Evolutionary conservation across 2,113 vertebrate genomes (phyloP), one percentile per base, ranked within the genome.

Genomic region (Grammomys surdaster): DNA sequence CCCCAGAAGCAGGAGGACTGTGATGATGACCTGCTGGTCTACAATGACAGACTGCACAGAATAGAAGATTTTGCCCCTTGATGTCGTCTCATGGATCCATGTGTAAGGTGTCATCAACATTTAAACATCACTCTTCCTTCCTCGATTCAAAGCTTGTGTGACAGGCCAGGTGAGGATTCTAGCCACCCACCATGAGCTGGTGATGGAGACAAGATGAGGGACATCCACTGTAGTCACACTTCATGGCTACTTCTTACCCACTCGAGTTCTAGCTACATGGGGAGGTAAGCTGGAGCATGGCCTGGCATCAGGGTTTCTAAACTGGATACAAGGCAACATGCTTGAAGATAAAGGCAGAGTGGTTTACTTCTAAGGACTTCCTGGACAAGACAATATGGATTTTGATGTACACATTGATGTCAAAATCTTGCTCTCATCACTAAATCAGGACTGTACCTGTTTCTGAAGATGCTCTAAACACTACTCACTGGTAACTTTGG

Each of bases 51-150:
- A 20, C 33, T 2, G 7, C 0, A 6, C 54, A 12, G 46, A 75
- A 46, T 2, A 75, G 51, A 70, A 0, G 0, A 48, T 8, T 31
- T 51, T 31, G 48, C 73, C 0, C 51, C 36, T 65, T 77, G 40
- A 3, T 0, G 0, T 90, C 28, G 28, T 82, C 40, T 80, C 54
- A 16, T 97, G 65, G 17, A 20, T 48, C 81, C 84, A 94, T 94
- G 93, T 97, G 95, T 96, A 40, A 40, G 96, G 92, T 95, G 97
- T 98, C 94, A 78, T 80, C 80, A 86, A n/a, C 19, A n/a, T n/a
- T 81, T 13, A 56, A 54, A 56, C 31, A 31, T 36, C 5, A 6
- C 26, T 78, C 22, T 3, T 46, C 7, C 19, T 63, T 54, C 36
- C 51, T 69, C 46, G 36, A 3, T 16, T 19, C 65, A 67, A 76